Evolutionary conservation across 23 tunicate species (phyloP), one percentile per base, ranked within the genome.

Genomic region (Halocynthia aurantium): DNA sequence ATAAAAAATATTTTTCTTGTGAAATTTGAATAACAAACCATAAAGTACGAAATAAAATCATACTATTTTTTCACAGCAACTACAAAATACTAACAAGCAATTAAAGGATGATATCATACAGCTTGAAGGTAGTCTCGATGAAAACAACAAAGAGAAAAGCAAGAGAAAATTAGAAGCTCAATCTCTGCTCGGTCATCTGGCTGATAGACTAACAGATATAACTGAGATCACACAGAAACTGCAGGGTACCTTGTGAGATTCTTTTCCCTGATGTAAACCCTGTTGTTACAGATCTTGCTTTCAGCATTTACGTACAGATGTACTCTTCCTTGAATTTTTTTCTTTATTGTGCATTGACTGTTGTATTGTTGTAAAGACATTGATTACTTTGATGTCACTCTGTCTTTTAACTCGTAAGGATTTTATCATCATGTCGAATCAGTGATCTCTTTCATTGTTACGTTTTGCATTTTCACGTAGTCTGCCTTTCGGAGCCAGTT

Each of bases 171-270:
- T 73, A 6, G 87, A 83, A 78, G 95, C 82, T 53, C 87, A 81
- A 40, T 57, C 76, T 20, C 61, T 80, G 55, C 57, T 85, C 2
- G 84, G 81, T 53, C 67, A 83, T 20, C 82, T 88, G 12, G 87
- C 95, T 10, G 65, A 50, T 50, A 67, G 79, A 57, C 84, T 88
- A 52, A 78, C 95, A 8, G 80, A 76, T 18, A 83, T 88, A 21
- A 83, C 95, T 6, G 95, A 78, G n/a, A 86, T 84, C 61, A 88
- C 95, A 61, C 87, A 88, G 56, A 88, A 88, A 68, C 80, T 88
- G 10, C 95, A 88, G 69, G 69, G 72, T 22, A 62, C 76, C 13
- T 55, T 84, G 64, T 84, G 58, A 81, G 44, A 31, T 31, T 31
- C 4, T 31, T 31, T 31, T 31, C 44, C 44, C 4, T 31, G 4